These are phyloP conservation scores for Tetramorium parvispinum DNA, from an alignment of 1,140 invertebrate species.

Conservation along the genomic window DNA sequence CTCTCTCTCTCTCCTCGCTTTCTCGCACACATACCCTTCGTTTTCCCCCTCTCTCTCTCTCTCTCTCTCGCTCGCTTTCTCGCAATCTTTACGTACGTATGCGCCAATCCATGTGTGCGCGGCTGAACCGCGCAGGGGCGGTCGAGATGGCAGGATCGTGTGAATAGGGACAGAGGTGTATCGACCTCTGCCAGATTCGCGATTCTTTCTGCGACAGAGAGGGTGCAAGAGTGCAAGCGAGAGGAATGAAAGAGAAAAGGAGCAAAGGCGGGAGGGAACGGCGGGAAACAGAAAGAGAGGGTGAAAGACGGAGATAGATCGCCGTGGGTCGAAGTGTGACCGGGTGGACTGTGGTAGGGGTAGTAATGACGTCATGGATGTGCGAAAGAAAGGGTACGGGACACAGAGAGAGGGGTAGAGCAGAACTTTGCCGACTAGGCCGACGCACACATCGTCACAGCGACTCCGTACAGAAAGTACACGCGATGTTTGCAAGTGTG, in stretches of 20 bases:
- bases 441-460: constrained; percentile 48
- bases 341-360: constrained; percentile 47
- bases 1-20: neutral
- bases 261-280: neutral
- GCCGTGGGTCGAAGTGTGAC: constrained; percentile 53
- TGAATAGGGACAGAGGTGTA: constrained; percentile 75
- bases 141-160: neutral
- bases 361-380: constrained; percentile 74
- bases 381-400: constrained; percentile 63
- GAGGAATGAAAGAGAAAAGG: neutral
- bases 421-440: constrained; percentile 68
- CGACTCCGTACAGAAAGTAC: neutral
- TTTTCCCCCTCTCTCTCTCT: neutral
- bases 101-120: constrained; percentile 33
- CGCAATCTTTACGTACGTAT: constrained; percentile 51
- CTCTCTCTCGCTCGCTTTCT: neutral
- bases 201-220: constrained; percentile 76
- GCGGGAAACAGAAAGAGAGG: neutral
- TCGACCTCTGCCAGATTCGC: constrained; percentile 81
- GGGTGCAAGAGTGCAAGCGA: neutral
- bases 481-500: constrained; percentile 18
- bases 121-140: constrained; percentile 42
- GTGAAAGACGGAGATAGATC: constrained; percentile 33
- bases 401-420: constrained; percentile 1
- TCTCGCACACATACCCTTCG: neutral